Evolutionary conservation across 1,140 invertebrate species (phyloP), one percentile per base, ranked within the genome.

Genomic region (Idris sp.): DNA sequence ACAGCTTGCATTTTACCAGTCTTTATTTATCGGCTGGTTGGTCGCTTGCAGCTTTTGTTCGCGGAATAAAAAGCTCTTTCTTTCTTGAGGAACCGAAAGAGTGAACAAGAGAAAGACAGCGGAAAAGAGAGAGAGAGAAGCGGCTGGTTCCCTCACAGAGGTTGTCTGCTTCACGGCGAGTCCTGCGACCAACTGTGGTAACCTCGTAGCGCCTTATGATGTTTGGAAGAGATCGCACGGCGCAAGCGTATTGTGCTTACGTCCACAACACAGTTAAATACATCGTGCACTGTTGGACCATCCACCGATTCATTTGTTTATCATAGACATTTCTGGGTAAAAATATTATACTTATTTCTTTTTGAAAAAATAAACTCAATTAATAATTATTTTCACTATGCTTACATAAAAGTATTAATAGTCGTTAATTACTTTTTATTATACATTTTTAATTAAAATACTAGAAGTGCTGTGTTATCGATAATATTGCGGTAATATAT

Each of bases 201-300:
- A 78, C 73, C 73, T 82, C 81, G 80, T 67, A 77, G 78, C 81
- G 84, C 83, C 81, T 83, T 82, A 79, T 78, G 81, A 74, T 76
- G 68, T 77, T 72, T 65, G 13, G 76, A 78, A 43, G 54, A 53
- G 73, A 59, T 54, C 35, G 35, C 31, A 46, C 35, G 59, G 83
- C 83, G 84, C 84, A 85, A 73, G 84, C 83, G 81, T 82, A 79
- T 74, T 61, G 28, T 51, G 54, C 33, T 62, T 44, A 71, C 71
- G 48, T 48, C 35, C 40, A 51, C 56, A 36, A 44, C 43, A 59
- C 72, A 64, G 67, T 65, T 56, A 61, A 64, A 49, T 69, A 67
- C 67, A 64, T 61, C 69, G 71, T 43, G 58, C 78, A 81, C 83
- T 83, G 84, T 85, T 83, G 77, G 79, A 82, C 80, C 82, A 85